Evolutionary conservation across 2,797 vertebrate species (phyloP).

Genomic region (Acropternis orthonyx): DNA sequence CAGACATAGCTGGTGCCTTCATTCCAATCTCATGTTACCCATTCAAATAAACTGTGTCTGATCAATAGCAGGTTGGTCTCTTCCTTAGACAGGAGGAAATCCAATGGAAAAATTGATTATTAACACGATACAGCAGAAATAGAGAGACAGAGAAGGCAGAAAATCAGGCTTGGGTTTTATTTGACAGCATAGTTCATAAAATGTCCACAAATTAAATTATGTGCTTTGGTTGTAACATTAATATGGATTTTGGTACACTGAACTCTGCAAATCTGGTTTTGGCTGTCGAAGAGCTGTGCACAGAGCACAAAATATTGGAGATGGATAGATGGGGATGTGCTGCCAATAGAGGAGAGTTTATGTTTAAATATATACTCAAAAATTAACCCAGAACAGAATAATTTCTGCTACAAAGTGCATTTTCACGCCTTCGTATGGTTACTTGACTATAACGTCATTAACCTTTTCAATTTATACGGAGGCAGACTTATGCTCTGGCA

Average conservation of each 20-base stretch:
- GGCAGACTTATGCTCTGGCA: background rate
- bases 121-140: background rate
- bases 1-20: background rate
- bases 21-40: background rate
- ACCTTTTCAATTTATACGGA: background rate
- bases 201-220: background rate
- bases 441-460: background rate
- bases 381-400: background rate
- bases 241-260: background rate
- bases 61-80: background rate
- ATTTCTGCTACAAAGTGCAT: background rate
- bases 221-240: background rate
- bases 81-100: constrained; percentile 19
- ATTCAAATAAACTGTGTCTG: background rate
- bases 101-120: background rate
- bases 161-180: background rate
- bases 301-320: background rate
- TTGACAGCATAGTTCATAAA: background rate
- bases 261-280: background rate
- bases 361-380: background rate
- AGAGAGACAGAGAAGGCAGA: background rate
- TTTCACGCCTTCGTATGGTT: background rate
- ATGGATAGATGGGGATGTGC: background rate
- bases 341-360: background rate
- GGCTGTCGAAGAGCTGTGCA: background rate